Base-by-base conservation (phyloP, 2,797 vertebrate genomes). In the Meriones psammophilus region DNA sequence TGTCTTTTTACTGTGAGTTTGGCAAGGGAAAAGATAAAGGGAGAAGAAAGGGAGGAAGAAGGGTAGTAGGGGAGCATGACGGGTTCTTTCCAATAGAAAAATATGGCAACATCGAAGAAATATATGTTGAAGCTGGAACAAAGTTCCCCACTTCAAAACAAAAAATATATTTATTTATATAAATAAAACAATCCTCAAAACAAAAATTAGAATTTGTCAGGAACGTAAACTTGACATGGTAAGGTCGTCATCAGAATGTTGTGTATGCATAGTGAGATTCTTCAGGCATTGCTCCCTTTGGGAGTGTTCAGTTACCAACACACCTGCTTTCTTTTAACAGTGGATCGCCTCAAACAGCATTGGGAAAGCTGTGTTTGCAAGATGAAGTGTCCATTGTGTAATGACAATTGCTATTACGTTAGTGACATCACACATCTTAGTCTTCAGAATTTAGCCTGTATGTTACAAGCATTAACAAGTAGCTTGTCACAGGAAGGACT, bases 171-270 rank as follows among this genome's bases (percentile, higher is more conserved):
- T 56, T 17, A 85, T 94, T 94, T 96, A 54, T 33, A 71, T 94
- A 94, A 95, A 66, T 76, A n/a, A 93, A 92, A 60, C 62, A 68
- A 62, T 96, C 60, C 83, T 33, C 95, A 96, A 90, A 90, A 89
- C 62, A 74, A 42, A 91, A 87, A 78, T 94, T 96, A 85, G 69
- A 93, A 89, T 92, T 96, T 96, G 80, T 46, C 79, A 96, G 76
- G 30, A 73, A 74, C n/a, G n/a, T 71, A 88, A 36, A 69, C 36
- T 88, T 92, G 86, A 30, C 0, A 0, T 14, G 2, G n/a, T 10
- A 88, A 50, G 39, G 62, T 91, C 56, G 28, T 88, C 56, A 13
- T 74, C 13, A 79, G 39, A 88, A 83, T 94, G 80, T 87, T 94
- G 6, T 85, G 56, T 91, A n/a, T 36, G 1, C 8, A 12, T 50